Evolutionary conservation across 2,113 vertebrate genomes (phyloP).

Genomic region (Podilymbus podiceps): DNA sequence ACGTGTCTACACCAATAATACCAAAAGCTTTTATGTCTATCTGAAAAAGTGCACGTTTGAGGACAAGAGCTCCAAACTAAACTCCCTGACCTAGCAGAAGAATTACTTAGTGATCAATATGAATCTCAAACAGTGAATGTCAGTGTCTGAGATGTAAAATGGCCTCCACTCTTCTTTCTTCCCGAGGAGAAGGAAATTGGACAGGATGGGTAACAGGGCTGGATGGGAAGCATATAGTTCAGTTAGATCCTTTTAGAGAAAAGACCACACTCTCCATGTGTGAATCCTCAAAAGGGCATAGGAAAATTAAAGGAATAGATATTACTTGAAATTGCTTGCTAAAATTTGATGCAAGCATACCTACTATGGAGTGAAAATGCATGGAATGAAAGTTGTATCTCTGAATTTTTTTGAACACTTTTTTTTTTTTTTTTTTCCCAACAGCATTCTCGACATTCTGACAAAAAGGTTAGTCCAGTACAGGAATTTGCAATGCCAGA

Average conservation of each 20-base stretch:
- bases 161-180: neutral
- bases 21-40: neutral
- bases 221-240: neutral
- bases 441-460: neutral
- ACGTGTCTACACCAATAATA: neutral
- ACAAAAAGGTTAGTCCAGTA: neutral
- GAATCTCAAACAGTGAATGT: neutral
- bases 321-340: neutral
- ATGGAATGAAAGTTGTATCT: neutral
- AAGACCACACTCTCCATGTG: neutral
- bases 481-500: neutral
- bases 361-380: neutral
- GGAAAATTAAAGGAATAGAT: neutral
- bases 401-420: neutral
- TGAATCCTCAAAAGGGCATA: neutral
- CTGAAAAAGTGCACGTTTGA: neutral
- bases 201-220: neutral
- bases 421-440: neutral
- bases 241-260: neutral
- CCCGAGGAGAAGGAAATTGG: neutral
- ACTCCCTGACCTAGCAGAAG: neutral
- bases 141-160: neutral
- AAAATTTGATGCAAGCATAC: neutral
- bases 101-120: neutral
- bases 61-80: neutral